Evolutionary conservation across 2,888 invertebrate genomes (phyloP).

Genomic region (Troglohyphantes excavatus): DNA sequence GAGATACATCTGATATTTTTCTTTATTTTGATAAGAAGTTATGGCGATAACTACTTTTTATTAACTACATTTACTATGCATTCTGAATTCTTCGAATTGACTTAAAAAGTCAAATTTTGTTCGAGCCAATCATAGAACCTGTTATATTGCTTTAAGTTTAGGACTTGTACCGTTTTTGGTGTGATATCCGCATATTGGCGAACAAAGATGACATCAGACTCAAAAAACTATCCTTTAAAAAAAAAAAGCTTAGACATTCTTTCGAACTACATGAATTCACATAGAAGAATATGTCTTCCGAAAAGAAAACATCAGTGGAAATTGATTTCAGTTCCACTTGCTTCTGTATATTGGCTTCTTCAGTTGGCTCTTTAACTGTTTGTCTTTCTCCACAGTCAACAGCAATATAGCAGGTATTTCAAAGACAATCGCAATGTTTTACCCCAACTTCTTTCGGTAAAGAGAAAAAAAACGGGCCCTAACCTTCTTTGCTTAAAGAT

Average conservation of each 20-base stretch:
- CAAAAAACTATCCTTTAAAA: too few species aligned
- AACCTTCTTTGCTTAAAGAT: slow-evolving; percentile 67
- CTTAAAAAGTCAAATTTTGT: too few species aligned
- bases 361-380: slow-evolving; percentile 70
- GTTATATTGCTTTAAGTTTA: too few species aligned
- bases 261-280: slow-evolving; percentile 55
- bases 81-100: too few species aligned
- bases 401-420: slow-evolving; percentile 76
- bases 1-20: too few species aligned
- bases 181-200: too few species aligned
- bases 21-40: too few species aligned
- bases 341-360: slow-evolving; percentile 76
- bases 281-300: slow-evolving; percentile 14
- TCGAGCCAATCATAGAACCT: too few species aligned
- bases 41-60: too few species aligned
- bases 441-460: slow-evolving; percentile 68
- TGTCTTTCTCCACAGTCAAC: slow-evolving; percentile 78
- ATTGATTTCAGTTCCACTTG: slow-evolving; percentile 77
- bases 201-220: too few species aligned
- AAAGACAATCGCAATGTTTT: slow-evolving; percentile 75
- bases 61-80: too few species aligned
- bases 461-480: slow-evolving; percentile 33
- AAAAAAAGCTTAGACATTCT: background rate
- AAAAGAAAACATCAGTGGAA: slow-evolving; percentile 72
- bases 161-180: too few species aligned